Percentiles rank a stretch among this genome's conserved stretches.
These are phyloP conservation scores for Leptonema lineaticorne DNA, from an alignment of 1,140 invertebrate genomes.

Conservation along the genomic window DNA sequence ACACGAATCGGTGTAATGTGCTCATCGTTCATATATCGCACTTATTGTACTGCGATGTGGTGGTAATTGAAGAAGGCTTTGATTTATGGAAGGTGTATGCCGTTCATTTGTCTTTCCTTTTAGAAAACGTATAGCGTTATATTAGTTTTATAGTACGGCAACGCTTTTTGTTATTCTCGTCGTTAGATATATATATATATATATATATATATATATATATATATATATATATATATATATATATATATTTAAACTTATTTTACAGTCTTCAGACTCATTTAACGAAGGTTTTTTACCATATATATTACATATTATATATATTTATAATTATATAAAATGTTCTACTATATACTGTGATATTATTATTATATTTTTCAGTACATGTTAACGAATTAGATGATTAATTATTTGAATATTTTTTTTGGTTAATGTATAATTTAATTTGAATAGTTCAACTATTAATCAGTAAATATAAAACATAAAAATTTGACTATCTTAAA, in stretches of 20 bases:
- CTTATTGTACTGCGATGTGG: too few species aligned
- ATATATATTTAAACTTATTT: not conserved
- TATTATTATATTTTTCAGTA: not conserved
- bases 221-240: not conserved
- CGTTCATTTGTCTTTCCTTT: not conserved
- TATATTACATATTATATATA: not conserved
- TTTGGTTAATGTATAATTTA: too few species aligned
- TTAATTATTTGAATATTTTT: too few species aligned
- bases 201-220: not conserved
- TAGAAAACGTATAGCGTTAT: not conserved
- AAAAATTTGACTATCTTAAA: too few species aligned
- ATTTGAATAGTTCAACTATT: too few species aligned
- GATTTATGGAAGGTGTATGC: not conserved
- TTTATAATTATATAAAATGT: not conserved
- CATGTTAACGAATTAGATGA: not conserved
- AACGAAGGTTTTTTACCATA: not conserved
- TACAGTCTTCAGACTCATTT: not conserved
- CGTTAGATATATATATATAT: not conserved
- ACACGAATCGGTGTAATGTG: too few species aligned
- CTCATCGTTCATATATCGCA: too few species aligned
- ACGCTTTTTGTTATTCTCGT: not conserved
- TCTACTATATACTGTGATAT: not conserved
- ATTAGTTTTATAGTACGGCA: not conserved
- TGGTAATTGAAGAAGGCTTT: slow-evolving; percentile 7
- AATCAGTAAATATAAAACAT: too few species aligned